Evolutionary conservation across 1,140 invertebrate species (phyloP).

Genomic region (Drosophila mauritiana): DNA sequence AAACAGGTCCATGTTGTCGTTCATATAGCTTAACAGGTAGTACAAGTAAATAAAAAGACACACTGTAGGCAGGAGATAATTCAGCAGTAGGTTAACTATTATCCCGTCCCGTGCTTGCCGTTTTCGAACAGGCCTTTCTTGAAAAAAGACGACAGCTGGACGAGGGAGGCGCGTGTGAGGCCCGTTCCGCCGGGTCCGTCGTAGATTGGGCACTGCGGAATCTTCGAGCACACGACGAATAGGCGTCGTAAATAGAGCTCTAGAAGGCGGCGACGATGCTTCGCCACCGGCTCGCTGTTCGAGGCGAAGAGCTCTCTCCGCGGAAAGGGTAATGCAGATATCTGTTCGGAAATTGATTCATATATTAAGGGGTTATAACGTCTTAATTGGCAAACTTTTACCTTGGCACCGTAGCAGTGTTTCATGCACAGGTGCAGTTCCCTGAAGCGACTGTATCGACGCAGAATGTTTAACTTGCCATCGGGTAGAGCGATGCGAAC

Average conservation of each 20-base stretch:
- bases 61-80: constrained; percentile 84
- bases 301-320: constrained; percentile 90
- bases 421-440: constrained; percentile 92
- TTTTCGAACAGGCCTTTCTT: constrained; percentile 94
- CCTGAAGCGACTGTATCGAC: constrained; percentile 93
- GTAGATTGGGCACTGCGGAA: constrained; percentile 90
- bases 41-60: constrained; percentile 84
- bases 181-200: constrained; percentile 87
- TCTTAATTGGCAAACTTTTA: constrained; percentile 68
- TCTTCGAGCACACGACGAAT: constrained; percentile 89
- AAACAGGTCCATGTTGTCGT: constrained; percentile 64
- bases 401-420: constrained; percentile 91
- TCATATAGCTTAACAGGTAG: constrained; percentile 80
- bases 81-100: constrained; percentile 85
- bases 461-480: constrained; percentile 90
- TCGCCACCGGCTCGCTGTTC: constrained; percentile 90
- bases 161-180: constrained; percentile 90
- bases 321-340: constrained; percentile 91
- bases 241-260: constrained; percentile 90
- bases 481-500: constrained; percentile 89
- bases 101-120: constrained; percentile 91
- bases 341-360: constrained; percentile 85
- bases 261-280: constrained; percentile 89
- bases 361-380: neutral
- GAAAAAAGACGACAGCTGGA: constrained; percentile 94